A percentile compares a stretch with the other conserved stretches of the same genome.
phyloP scores from a whole-genome alignment of 2,113 vertebrate species.

The Climacteris rufus region DNA sequence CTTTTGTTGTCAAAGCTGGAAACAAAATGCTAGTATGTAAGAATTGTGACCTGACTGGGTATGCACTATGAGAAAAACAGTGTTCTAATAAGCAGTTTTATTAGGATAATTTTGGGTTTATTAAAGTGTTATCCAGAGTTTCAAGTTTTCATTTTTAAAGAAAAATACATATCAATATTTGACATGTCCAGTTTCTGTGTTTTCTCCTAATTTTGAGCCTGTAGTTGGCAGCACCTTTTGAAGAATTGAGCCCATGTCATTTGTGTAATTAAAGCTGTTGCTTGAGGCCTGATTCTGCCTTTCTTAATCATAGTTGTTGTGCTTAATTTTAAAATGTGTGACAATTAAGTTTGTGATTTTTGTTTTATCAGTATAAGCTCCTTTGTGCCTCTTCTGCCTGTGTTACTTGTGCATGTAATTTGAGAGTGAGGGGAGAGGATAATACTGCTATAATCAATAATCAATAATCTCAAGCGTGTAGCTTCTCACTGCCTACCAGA shows the following conservation, averaged over 20 bases:
- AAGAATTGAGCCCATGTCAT: neutral
- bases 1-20: conserved; percentile 66
- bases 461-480: neutral
- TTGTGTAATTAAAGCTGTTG: neutral
- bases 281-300: neutral
- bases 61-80: neutral
- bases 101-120: neutral
- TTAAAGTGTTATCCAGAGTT: neutral
- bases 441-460: neutral
- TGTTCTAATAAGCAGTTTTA: neutral
- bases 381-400: neutral
- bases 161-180: neutral
- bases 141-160: neutral
- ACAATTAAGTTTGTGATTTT: neutral
- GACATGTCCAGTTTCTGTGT: neutral
- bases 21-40: conserved; percentile 42
- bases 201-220: neutral
- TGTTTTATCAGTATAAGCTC: neutral
- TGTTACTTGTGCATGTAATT: neutral
- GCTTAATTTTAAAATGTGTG: neutral
- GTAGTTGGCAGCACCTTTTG: neutral
- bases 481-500: neutral
- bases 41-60: conserved; percentile 35
- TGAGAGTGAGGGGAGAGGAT: neutral
- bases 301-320: neutral